phyloP scores from a whole-genome alignment of 2,888 invertebrate genomes.

The Ochropleura plecta region DNA sequence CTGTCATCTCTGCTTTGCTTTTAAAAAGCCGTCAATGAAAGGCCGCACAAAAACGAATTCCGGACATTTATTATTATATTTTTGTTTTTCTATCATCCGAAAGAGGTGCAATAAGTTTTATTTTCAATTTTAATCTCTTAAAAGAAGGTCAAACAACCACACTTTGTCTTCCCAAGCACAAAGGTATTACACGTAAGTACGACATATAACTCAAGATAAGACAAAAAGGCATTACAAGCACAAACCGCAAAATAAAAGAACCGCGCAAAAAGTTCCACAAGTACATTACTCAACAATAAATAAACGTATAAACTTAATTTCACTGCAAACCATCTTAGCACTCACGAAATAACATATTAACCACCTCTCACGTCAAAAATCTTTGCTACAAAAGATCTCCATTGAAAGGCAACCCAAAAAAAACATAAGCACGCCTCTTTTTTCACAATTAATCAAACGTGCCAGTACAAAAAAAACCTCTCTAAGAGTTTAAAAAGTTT shows the following conservation, averaged over 20 bases:
- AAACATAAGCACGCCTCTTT: slow-evolving; percentile 73
- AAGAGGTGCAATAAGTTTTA: background rate
- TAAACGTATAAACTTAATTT: slow-evolving; percentile 65
- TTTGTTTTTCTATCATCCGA: background rate
- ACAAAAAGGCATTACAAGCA: slow-evolving; percentile 42
- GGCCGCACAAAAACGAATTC: background rate
- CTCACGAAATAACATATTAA: slow-evolving; percentile 68
- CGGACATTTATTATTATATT: background rate
- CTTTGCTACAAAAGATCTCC: slow-evolving; percentile 72
- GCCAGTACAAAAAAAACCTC: slow-evolving; percentile 71
- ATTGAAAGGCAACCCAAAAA: slow-evolving; percentile 69
- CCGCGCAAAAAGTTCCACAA: slow-evolving; percentile 35
- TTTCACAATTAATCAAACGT: slow-evolving; percentile 85
- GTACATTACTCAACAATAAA: slow-evolving; percentile 52
- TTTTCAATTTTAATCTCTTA: background rate
- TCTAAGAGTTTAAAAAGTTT: slow-evolving; percentile 85
- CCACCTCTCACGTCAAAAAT: slow-evolving; percentile 65
- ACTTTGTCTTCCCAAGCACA: slow-evolving; percentile 33
- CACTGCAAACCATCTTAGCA: slow-evolving; percentile 66
- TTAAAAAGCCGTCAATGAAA: background rate
- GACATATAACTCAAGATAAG: slow-evolving; percentile 40
- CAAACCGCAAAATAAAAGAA: slow-evolving; percentile 38
- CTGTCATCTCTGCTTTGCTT: slow-evolving; percentile 9
- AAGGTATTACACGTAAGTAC: slow-evolving; percentile 35
- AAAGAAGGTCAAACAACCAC: slow-evolving; percentile 26